Conservation (phyloP, 2,888 invertebrate genomes). For the Drosophila longiperda region DNA sequence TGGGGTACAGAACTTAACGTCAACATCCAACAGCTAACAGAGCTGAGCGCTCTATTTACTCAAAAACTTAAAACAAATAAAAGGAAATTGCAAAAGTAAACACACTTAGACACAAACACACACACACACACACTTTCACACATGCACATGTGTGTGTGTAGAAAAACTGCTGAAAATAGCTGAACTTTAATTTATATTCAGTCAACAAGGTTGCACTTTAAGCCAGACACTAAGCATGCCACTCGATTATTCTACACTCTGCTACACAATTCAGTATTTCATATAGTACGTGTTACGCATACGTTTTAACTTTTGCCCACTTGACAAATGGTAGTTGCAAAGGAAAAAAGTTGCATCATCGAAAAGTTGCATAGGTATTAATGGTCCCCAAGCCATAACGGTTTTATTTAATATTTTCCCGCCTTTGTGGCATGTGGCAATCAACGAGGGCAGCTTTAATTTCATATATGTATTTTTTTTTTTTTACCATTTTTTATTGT, state of each 20-base stretch:
- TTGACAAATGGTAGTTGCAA: slow-evolving; percentile 63
- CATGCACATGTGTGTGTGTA: slow-evolving; percentile 25
- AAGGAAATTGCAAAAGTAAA: slow-evolving; percentile 78
- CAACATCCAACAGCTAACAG: slow-evolving; percentile 57
- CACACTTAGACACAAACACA: slow-evolving; percentile 66
- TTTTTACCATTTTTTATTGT: neutral
- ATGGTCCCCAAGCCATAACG: slow-evolving; percentile 6
- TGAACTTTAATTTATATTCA: slow-evolving; percentile 75
- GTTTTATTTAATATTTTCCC: neutral
- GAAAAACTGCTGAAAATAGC: slow-evolving; percentile 60
- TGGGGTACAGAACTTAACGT: slow-evolving; percentile 68
- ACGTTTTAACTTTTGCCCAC: slow-evolving; percentile 60
- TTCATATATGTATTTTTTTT: neutral
- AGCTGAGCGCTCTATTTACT: slow-evolving; percentile 62
- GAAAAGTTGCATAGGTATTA: slow-evolving; percentile 43
- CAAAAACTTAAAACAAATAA: slow-evolving; percentile 75
- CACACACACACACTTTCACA: slow-evolving; percentile 18
- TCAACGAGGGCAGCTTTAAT: slow-evolving; percentile 11
- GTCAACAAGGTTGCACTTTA: slow-evolving; percentile 60
- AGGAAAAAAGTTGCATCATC: slow-evolving; percentile 28
- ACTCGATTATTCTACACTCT: slow-evolving; percentile 48
- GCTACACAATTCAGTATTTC: slow-evolving; percentile 67
- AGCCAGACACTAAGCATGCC: slow-evolving; percentile 44
- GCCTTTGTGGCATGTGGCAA: neutral
- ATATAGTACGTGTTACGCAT: slow-evolving; percentile 77